Evolutionary conservation across 1,140 invertebrate genomes (phyloP).

Genomic region (Lanistes nyassanus): DNA sequence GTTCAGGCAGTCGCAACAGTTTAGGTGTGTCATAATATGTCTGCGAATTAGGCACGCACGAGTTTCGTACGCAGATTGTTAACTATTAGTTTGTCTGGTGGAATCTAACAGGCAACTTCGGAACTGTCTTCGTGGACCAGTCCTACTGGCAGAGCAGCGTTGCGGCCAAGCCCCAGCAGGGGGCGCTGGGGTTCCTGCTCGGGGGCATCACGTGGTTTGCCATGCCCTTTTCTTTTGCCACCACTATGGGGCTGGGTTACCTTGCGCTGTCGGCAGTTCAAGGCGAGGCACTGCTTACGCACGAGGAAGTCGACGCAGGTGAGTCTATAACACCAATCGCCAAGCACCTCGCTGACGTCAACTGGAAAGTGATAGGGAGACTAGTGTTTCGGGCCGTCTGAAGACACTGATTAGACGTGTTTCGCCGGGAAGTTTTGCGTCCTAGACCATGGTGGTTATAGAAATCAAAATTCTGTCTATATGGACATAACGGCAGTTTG

Average conservation of each 20-base stretch:
- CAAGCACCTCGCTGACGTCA: background rate
- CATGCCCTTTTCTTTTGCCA: constrained; percentile 66
- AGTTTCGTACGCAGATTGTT: too few relatives aligned
- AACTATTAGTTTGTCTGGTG: too few relatives aligned
- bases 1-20: too few relatives aligned
- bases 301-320: constrained; percentile 58
- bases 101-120: constrained; percentile 63
- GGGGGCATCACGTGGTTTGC: constrained; percentile 68
- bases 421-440: too few relatives aligned
- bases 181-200: constrained; percentile 64
- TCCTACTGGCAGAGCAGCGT: constrained; percentile 67
- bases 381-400: too few relatives aligned
- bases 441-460: too few relatives aligned
- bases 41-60: too few relatives aligned
- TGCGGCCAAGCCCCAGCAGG: constrained; percentile 64
- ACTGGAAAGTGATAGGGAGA: background rate
- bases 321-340: constrained; percentile 1
- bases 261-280: constrained; percentile 55
- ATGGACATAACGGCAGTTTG: too few relatives aligned
- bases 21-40: too few relatives aligned
- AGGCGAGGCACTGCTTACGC: constrained; percentile 45
- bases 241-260: constrained; percentile 66
- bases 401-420: too few relatives aligned
- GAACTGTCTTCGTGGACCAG: constrained; percentile 68
- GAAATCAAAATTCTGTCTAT: too few relatives aligned